Evolutionary conservation across 2,888 invertebrate genomes (phyloP), one percentile per base, ranked within the genome.

Genomic region (Dasypogon diadema): DNA sequence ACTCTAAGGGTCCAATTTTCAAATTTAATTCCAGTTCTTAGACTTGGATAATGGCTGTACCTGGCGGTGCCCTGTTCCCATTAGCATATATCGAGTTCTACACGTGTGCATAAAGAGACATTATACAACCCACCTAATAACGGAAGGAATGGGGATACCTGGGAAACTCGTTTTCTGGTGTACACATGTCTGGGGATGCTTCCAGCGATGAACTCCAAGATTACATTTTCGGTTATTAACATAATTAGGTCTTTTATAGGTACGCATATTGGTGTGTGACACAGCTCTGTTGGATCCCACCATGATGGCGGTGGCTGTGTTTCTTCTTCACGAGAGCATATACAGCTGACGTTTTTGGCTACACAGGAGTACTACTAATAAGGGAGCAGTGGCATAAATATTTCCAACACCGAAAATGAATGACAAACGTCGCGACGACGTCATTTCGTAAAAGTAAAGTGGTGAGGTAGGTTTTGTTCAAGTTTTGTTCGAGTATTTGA

Each of bases 181-280:
- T 70, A 70, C 70, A 70, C 70, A 70, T 70, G 70, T 70, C 70
- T 70, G 70, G 37, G 63, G 56, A 68, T 74, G 77, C 77, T 77
- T 48, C 56, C 51, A 77, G 77, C 77, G 74, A 77, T 74, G 76
- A 76, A 75, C 68, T 76, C 54, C 68, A 48, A 75, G 77, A 77
- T 77, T 76, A 77, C 77, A 77, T 77, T 77, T 77, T 77, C 75
- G 75, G 77, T 77, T 77, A 75, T 77, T 77, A 77, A 77, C 77
- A 77, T 77, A 77, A 77, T 77, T 77, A 77, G 77, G 77, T 77
- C 58, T 58, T 77, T 72, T 72, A 72, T 30, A 63, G 63, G 70
- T 37, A 63, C 72, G 75, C 46, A 72, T 74, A 58, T 48, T 48
- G 48, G 24, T 48, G 12, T 68, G 48, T 26, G 8, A n/a, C 22